These are phyloP conservation scores for Myotis myotis DNA, from an alignment of 2,797 vertebrate genomes.

Conservation along the genomic window DNA sequence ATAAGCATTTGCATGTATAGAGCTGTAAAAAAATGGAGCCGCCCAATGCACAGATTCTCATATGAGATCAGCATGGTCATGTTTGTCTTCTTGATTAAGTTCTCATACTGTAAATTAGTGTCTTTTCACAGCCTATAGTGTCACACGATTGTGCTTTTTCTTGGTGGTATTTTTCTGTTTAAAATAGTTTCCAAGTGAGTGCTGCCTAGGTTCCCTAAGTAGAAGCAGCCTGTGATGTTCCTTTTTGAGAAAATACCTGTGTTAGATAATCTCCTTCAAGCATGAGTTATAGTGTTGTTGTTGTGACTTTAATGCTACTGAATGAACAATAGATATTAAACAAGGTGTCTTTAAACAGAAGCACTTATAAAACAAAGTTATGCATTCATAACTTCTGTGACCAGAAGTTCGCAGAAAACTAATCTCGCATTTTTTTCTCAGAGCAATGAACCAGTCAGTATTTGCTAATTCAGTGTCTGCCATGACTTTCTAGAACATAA, in stretches of 20 bases:
- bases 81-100: neutral
- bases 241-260: neutral
- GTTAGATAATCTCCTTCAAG: neutral
- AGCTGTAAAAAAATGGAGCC: neutral
- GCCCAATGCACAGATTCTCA: accelerated
- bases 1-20: neutral
- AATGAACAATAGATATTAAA: neutral
- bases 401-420: neutral
- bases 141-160: neutral
- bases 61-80: neutral
- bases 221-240: neutral
- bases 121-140: neutral
- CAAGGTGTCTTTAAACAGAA: neutral
- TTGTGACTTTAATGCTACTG: neutral
- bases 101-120: neutral
- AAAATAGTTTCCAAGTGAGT: neutral
- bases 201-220: neutral
- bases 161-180: neutral
- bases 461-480: neutral
- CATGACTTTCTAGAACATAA: neutral
- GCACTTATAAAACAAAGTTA: neutral
- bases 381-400: neutral
- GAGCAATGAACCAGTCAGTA: neutral
- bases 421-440: neutral
- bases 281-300: neutral